These are phyloP conservation scores for Oreohelix idahoensis DNA, from an alignment of 1,140 invertebrate species.

Conservation along the genomic window DNA sequence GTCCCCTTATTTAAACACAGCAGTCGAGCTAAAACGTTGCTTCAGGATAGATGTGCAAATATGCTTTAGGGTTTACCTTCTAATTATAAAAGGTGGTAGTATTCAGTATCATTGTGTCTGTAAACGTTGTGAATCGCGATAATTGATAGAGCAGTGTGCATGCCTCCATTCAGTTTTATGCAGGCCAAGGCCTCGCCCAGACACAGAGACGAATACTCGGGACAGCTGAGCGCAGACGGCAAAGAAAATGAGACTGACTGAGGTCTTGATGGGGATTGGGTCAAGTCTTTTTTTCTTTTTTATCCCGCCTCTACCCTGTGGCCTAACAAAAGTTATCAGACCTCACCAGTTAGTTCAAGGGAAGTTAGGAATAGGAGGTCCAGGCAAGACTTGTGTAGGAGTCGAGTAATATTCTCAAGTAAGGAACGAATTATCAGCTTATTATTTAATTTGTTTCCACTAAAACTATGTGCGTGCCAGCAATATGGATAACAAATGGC, in stretches of 20 bases:
- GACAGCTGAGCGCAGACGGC: constrained; percentile 1
- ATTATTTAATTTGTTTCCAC: too few relatives aligned
- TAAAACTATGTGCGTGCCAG: too few relatives aligned
- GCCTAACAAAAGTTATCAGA: too few relatives aligned
- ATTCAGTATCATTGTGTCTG: neutral
- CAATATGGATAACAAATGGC: too few relatives aligned
- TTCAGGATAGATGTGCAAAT: neutral
- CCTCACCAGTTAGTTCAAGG: too few relatives aligned
- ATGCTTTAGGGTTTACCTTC: neutral
- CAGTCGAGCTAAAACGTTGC: neutral
- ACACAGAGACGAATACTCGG: neutral
- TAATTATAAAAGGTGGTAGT: neutral
- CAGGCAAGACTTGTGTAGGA: neutral
- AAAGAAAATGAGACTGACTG: neutral
- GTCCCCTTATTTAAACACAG: neutral
- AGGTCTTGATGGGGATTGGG: neutral
- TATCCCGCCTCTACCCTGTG: neutral
- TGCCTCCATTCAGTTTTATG: neutral
- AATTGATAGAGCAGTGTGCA: neutral
- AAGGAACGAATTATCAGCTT: neutral
- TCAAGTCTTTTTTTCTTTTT: neutral
- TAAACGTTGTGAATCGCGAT: neutral
- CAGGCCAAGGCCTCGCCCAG: neutral
- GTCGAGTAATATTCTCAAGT: neutral
- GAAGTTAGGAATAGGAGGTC: neutral